phyloP scores from a whole-genome alignment of 2,113 vertebrate genomes.

The Triplophysa rosa region DNA sequence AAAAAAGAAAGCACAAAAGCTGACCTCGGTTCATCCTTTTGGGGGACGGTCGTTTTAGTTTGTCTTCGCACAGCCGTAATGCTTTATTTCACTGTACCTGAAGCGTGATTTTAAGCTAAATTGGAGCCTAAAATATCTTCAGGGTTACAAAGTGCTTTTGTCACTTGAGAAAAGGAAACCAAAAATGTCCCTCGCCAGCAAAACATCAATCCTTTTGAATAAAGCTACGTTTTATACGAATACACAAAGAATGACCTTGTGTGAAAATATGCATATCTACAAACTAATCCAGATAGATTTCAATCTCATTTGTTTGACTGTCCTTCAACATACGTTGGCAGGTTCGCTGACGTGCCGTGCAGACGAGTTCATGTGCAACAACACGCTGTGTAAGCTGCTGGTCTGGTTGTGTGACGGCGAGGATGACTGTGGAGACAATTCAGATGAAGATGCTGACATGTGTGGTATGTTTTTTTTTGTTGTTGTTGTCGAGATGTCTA shows the following conservation, averaged over 20 bases:
- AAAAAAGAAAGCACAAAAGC: background rate
- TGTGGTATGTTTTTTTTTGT: constrained; percentile 44
- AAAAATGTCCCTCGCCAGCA: background rate
- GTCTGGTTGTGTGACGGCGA: constrained; percentile 87
- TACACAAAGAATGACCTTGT: background rate
- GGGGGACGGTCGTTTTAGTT: background rate
- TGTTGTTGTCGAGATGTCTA: background rate
- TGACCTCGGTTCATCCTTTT: background rate
- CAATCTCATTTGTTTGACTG: too few species aligned
- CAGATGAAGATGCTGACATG: constrained; percentile 43
- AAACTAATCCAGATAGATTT: too few species aligned
- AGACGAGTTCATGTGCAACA: constrained; percentile 87
- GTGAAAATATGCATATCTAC: background rate
- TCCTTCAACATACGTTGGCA: constrained; percentile 16
- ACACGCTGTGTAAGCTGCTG: constrained; percentile 84
- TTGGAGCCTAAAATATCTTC: background rate
- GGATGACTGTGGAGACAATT: constrained; percentile 80
- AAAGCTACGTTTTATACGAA: background rate
- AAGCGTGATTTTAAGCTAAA: background rate
- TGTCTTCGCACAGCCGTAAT: background rate
- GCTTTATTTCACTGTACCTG: background rate
- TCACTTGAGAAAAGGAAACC: background rate
- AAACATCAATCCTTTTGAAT: background rate
- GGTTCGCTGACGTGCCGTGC: constrained; percentile 74
- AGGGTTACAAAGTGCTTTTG: background rate